Evolutionary conservation across 2,113 vertebrate genomes (phyloP).

Genomic region (Oncorhynchus keta): DNA sequence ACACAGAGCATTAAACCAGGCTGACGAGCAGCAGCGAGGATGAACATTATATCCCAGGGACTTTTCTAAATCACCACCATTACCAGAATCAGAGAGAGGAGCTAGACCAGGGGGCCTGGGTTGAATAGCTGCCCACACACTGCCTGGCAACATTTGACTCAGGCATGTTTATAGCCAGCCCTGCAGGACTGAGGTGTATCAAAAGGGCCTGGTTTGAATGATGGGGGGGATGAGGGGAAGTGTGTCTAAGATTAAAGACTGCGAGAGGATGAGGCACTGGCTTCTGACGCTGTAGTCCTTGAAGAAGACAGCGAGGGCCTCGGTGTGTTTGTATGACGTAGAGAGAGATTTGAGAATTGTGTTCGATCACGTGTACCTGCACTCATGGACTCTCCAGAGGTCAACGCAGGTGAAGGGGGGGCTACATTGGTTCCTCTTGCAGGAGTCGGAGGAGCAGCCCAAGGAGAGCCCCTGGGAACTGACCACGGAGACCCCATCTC

Average conservation of each 20-base stretch:
- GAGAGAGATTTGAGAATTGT: neutral
- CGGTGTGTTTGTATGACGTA: neutral
- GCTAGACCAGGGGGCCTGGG: neutral
- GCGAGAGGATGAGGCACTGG: neutral
- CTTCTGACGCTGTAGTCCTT: neutral
- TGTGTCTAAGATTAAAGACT: neutral
- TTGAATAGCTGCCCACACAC: neutral
- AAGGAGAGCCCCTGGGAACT: constrained; percentile 75
- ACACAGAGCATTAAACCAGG: neutral
- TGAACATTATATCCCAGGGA: neutral
- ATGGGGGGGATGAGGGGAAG: neutral
- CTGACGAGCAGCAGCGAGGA: neutral
- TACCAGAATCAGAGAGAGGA: neutral
- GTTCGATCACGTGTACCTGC: constrained; percentile 72
- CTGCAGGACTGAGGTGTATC: constrained; percentile 9
- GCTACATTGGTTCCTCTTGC: constrained; percentile 82
- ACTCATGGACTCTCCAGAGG: constrained; percentile 87
- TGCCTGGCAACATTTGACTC: constrained; percentile 15
- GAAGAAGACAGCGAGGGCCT: neutral
- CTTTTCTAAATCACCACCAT: neutral
- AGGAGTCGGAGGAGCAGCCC: constrained; percentile 85
- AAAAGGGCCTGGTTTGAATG: constrained; percentile 1
- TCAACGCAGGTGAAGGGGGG: constrained; percentile 84
- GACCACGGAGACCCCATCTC: constrained; percentile 78
- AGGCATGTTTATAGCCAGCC: constrained; percentile 16